Percentiles rank a stretch among this genome's conserved stretches.
Conservation (phyloP, 2,113 vertebrate genomes). For the Notarius lentiginosus region DNA sequence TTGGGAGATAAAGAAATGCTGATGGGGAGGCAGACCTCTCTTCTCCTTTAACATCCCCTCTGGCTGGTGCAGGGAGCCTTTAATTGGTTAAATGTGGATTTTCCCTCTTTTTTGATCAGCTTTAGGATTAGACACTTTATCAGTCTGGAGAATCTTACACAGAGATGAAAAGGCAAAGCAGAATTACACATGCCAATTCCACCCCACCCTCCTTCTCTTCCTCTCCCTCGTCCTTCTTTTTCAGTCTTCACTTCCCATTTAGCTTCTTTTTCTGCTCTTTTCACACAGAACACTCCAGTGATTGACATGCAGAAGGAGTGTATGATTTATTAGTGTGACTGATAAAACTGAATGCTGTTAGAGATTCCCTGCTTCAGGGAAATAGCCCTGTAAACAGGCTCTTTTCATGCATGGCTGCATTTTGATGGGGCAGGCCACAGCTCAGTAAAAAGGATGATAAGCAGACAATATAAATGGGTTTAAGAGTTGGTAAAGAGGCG, state of each 20-base stretch:
- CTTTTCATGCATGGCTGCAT: slow-evolving; percentile 68
- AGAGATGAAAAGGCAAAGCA: slow-evolving; percentile 94
- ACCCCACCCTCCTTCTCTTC: slow-evolving; percentile 61
- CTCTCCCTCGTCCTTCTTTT: slow-evolving; percentile 33
- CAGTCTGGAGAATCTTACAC: slow-evolving; percentile 94
- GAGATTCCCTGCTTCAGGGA: slow-evolving; percentile 85
- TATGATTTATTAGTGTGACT: slow-evolving; percentile 97
- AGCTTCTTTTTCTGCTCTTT: slow-evolving; percentile 12
- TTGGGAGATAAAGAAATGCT: slow-evolving; percentile 86
- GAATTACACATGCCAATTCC: slow-evolving; percentile 93
- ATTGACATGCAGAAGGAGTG: slow-evolving; percentile 95
- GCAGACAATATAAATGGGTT: slow-evolving; percentile 52
- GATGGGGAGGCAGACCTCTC: slow-evolving; percentile 71
- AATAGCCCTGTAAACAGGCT: slow-evolving; percentile 86
- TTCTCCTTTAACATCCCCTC: slow-evolving; percentile 60
- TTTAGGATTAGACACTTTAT: slow-evolving; percentile 96
- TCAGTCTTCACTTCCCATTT: slow-evolving; percentile 20
- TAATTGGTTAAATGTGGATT: slow-evolving; percentile 99
- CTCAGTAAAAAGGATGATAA: slow-evolving; percentile 64
- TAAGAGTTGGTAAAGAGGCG: slow-evolving; percentile 40
- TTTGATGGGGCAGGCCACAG: slow-evolving; percentile 64
- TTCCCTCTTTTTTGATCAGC: slow-evolving; percentile 97
- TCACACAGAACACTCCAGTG: slow-evolving; percentile 81
- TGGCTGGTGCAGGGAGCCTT: slow-evolving; percentile 86
- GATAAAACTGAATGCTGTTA: slow-evolving; percentile 86